A percentile compares a stretch with the other conserved stretches of the same genome.
phyloP scores from a whole-genome alignment of 2,113 vertebrate species.

The Parus major region DNA sequence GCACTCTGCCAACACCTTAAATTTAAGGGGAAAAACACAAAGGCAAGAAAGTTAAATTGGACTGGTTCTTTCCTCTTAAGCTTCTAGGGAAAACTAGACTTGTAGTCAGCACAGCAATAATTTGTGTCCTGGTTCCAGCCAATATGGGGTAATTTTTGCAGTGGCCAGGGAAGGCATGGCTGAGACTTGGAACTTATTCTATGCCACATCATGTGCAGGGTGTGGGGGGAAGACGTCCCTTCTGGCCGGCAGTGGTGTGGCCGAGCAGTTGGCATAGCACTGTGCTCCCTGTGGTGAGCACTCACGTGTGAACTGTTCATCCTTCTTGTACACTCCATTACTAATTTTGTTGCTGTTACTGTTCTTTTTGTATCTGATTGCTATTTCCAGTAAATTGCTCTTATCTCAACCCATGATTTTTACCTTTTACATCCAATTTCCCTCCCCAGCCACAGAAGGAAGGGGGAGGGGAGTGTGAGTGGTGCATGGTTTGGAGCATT shows the following conservation, averaged over 20 bases:
- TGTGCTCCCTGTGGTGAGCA: neutral
- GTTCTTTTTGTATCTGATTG: neutral
- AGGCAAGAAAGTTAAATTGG: neutral
- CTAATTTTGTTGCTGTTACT: neutral
- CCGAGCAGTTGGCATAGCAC: neutral
- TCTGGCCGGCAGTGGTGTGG: fast-evolving
- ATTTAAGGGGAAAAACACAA: neutral
- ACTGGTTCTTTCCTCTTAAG: neutral
- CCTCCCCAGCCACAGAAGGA: neutral
- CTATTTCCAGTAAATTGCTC: neutral
- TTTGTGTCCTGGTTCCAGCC: neutral
- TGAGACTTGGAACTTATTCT: neutral
- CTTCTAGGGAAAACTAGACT: neutral
- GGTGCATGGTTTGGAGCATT: neutral
- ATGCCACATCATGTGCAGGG: neutral
- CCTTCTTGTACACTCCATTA: neutral
- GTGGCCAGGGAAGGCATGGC: neutral
- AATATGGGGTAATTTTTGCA: neutral
- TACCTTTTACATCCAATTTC: neutral
- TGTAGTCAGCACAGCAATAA: neutral
- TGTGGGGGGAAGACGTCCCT: too few relatives aligned
- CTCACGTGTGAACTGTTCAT: fast-evolving
- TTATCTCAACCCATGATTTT: neutral
- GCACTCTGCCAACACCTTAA: neutral
- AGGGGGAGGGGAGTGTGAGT: neutral